phyloP scores from a whole-genome alignment of 2,888 invertebrate species.

The Cinara cedri region DNA sequence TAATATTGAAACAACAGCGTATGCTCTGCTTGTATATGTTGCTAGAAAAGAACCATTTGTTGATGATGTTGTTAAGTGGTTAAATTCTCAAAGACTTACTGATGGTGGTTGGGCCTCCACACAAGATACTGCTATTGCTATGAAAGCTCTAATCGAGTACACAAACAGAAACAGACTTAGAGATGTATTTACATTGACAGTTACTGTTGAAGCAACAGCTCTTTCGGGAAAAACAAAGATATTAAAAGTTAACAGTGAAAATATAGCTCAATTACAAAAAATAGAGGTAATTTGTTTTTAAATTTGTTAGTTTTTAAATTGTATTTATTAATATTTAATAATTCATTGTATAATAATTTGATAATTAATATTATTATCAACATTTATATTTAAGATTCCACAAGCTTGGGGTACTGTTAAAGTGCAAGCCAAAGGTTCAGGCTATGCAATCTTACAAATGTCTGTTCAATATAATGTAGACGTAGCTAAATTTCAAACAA shows the following conservation, averaged over 20 bases:
- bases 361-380: background rate
- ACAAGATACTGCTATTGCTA: constrained; percentile 85
- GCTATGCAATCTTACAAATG: constrained; percentile 93
- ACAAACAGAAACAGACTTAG: constrained; percentile 83
- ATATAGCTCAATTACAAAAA: constrained; percentile 78
- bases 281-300: constrained; percentile 69
- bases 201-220: constrained; percentile 85
- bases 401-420: constrained; percentile 94
- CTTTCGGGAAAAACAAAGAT: constrained; percentile 72
- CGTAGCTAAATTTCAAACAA: constrained; percentile 79
- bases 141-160: constrained; percentile 88
- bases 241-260: constrained; percentile 75
- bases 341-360: too few relatives aligned
- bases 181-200: constrained; percentile 79
- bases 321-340: too few relatives aligned
- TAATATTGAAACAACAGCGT: constrained; percentile 92
- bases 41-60: constrained; percentile 81
- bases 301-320: background rate
- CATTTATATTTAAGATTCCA: constrained; percentile 71
- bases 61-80: constrained; percentile 88
- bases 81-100: constrained; percentile 83
- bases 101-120: constrained; percentile 90
- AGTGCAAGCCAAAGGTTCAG: constrained; percentile 89
- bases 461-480: constrained; percentile 92
- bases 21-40: constrained; percentile 87